Evolutionary conservation across 2,797 vertebrate genomes (phyloP).

Genomic region (Onychomys torridus): DNA sequence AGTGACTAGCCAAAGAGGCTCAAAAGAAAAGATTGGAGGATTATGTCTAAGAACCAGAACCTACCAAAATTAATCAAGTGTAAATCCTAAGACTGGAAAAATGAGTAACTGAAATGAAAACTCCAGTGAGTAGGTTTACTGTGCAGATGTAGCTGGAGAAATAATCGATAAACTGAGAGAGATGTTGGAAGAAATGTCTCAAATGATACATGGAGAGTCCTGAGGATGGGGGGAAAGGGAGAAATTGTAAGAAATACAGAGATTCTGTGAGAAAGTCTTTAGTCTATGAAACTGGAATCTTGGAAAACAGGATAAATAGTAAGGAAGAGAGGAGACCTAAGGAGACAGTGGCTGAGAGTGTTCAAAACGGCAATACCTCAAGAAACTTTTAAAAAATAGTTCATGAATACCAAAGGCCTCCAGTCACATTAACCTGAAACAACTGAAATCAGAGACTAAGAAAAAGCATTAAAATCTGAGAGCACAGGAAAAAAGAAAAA

Average conservation of each 20-base stretch:
- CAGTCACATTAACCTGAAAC: background rate
- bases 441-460: background rate
- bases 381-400: background rate
- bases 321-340: background rate
- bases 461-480: background rate
- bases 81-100: slow-evolving; percentile 32
- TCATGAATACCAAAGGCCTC: background rate
- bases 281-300: background rate
- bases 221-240: rapidly evolving
- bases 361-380: background rate
- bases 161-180: background rate
- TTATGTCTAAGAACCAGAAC: background rate
- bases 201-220: background rate
- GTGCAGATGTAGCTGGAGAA: background rate
- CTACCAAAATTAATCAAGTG: background rate
- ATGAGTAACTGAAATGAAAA: background rate
- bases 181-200: background rate
- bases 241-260: background rate
- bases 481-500: background rate
- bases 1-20: background rate
- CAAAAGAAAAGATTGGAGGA: background rate
- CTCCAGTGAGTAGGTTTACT: background rate
- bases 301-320: background rate
- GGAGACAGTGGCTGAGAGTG: background rate
- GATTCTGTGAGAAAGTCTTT: background rate